Evolutionary conservation across 2,113 vertebrate genomes (phyloP), one percentile per base, ranked within the genome.

Genomic region (Fukomys damarensis): DNA sequence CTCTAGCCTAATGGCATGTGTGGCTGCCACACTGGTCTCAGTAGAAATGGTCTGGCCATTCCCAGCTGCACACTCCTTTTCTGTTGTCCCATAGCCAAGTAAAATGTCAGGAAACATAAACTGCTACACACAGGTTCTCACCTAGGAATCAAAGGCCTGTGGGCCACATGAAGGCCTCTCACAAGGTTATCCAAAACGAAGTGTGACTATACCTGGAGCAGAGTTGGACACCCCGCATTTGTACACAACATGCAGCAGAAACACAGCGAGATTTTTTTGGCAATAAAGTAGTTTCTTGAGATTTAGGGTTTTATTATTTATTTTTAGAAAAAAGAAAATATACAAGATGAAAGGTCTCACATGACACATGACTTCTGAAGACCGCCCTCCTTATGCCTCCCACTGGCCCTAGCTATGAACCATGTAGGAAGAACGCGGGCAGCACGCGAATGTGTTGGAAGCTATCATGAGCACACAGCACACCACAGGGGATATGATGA

Each of bases 261-360:
- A 97, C 59, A 70, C 46, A 92, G 65, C n/a, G 56, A 43, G 7
- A 9, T 66, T 20, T 95, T 56, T 81, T 96, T 96, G 95, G 59
- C 86, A 95, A 89, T 85, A 85, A 97, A 96, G 58, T 95, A 63
- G 17, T 28, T 49, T 81, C 20, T 46, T 90, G 65, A 76, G 52
- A 68, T 41, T 88, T 92, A 46, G 2, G 54, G 13, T 91, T 98
- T 97, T 93, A 88, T 97, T 54, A 94, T 87, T 97, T 94, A 74
- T 90, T 88, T 94, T 98, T 98, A 98, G 98, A 98, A 98, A 98
- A 98, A 97, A 98, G 97, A 98, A 98, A 97, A 97, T 97, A 80
- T 97, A 98, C 96, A 98, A 98, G 97, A 98, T 97, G 93, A 98
- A 96, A 97, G 76, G 66, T 94, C 98, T 97, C 95, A 97, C 89